phyloP scores from a whole-genome alignment of 2,113 vertebrate species.

The Dermatemys mawii region DNA sequence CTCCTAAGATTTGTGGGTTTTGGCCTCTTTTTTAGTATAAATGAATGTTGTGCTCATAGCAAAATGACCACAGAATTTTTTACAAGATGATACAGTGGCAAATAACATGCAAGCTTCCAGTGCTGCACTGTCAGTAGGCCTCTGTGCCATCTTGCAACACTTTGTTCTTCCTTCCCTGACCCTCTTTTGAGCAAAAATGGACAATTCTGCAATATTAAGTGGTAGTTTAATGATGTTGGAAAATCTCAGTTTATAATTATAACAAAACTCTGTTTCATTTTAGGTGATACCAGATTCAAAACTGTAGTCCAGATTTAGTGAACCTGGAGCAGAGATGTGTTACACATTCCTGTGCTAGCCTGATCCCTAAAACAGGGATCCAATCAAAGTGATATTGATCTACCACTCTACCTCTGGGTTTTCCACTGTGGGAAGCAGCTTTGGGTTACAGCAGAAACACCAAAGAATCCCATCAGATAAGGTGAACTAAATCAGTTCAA shows the following conservation, averaged over 20 bases:
- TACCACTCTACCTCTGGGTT: neutral
- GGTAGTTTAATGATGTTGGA: slow-evolving; percentile 57
- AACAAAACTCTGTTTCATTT: slow-evolving; percentile 59
- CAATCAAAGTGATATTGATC: neutral
- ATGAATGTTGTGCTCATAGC: slow-evolving; percentile 44
- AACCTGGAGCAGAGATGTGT: neutral
- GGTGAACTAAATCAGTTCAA: neutral
- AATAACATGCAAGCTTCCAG: slow-evolving; percentile 13
- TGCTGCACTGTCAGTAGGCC: slow-evolving; percentile 21
- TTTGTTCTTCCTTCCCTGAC: slow-evolving; percentile 55
- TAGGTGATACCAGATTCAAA: slow-evolving; percentile 32
- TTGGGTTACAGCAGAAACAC: neutral
- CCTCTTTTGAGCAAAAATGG: slow-evolving; percentile 44
- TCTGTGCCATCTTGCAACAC: slow-evolving; percentile 45
- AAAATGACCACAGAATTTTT: slow-evolving; percentile 25
- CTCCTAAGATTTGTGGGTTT: slow-evolving; percentile 12
- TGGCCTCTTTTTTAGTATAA: slow-evolving; percentile 30
- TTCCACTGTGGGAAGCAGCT: neutral
- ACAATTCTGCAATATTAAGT: slow-evolving; percentile 62
- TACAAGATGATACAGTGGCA: slow-evolving; percentile 37
- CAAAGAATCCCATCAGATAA: neutral
- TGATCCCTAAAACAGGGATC: neutral
- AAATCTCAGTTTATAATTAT: slow-evolving; percentile 64
- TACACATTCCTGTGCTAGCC: neutral
- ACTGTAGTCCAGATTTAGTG: neutral